Evolutionary conservation across 2,797 vertebrate genomes (phyloP).

Genomic region (Mallotus villosus): DNA sequence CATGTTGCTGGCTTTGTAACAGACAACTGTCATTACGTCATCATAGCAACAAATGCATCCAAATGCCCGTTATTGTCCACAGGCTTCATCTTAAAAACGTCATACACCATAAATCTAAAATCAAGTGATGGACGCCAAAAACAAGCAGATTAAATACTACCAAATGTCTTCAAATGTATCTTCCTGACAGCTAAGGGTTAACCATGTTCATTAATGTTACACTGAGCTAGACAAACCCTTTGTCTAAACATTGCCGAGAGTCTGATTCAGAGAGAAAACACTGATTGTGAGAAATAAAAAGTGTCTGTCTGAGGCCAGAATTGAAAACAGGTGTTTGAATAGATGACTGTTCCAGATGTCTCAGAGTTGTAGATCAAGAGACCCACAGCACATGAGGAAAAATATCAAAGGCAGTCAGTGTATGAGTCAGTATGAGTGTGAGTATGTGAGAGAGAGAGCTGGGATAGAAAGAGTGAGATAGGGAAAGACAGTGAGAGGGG

Average conservation of each 20-base stretch:
- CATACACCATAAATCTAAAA: slow-evolving; percentile 48
- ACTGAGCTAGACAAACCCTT: slow-evolving; percentile 33
- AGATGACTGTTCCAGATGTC: slow-evolving; percentile 67
- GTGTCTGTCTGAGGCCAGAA: slow-evolving; percentile 69
- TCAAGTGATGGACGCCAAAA: slow-evolving; percentile 46
- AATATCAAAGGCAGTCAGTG: slow-evolving; percentile 55
- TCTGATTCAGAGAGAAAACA: slow-evolving; percentile 41
- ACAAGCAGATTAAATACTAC: slow-evolving; percentile 40
- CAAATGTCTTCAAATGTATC: slow-evolving; percentile 13
- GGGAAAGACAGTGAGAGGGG: slow-evolving; percentile 5
- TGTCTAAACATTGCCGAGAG: slow-evolving; percentile 54
- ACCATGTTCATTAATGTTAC: slow-evolving; percentile 48
- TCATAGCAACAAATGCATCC: slow-evolving; percentile 20
- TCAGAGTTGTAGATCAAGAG: slow-evolving; percentile 69
- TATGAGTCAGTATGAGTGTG: neutral
- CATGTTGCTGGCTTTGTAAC: slow-evolving; percentile 4
- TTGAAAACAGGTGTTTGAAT: slow-evolving; percentile 78
- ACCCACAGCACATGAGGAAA: slow-evolving; percentile 45
- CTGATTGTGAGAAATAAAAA: slow-evolving; percentile 63
- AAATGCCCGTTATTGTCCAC: slow-evolving; percentile 39
- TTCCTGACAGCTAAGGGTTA: slow-evolving; percentile 46
- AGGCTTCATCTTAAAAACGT: slow-evolving; percentile 34
- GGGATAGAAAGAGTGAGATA: slow-evolving; percentile 29
- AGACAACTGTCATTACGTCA: neutral
- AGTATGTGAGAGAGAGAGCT: slow-evolving; percentile 19